phyloP scores from a whole-genome alignment of 2,888 invertebrate genomes.

The Watsonalla cultraria region DNA sequence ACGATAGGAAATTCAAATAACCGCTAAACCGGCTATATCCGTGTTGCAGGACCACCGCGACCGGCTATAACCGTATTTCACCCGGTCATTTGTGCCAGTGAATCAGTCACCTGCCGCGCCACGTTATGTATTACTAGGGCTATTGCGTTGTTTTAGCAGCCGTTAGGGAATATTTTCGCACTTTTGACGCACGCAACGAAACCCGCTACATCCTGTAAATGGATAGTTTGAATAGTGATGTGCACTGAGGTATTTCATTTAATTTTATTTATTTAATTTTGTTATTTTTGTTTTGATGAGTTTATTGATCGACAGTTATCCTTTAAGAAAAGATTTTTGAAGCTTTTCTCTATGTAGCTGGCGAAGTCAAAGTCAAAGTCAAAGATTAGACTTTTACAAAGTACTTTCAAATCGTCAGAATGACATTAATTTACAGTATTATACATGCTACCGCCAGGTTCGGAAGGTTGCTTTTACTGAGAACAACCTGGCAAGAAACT shows the following conservation, averaged over 20 bases:
- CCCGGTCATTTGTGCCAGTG: conserved; percentile 39
- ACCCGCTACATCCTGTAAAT: background rate
- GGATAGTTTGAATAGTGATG: background rate
- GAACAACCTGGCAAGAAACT: no score
- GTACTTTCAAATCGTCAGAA: no score
- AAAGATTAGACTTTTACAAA: no score
- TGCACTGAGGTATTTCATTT: background rate
- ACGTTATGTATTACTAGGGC: conserved; percentile 36
- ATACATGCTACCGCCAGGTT: no score
- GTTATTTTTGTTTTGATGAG: no score
- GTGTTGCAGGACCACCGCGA: conserved; percentile 9
- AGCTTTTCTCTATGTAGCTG: no score
- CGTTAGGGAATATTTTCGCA: conserved; percentile 22
- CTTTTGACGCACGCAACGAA: conserved; percentile 4
- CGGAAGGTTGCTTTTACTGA: no score
- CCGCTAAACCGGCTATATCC: background rate
- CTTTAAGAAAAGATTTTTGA: no score
- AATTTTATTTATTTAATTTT: background rate
- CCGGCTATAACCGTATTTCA: conserved; percentile 51
- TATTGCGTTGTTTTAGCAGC: conserved; percentile 39
- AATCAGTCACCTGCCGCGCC: conserved; percentile 48
- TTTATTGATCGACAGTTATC: no score
- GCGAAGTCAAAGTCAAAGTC: no score
- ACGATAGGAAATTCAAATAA: background rate
- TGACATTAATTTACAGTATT: no score